phyloP scores from a whole-genome alignment of 2,888 invertebrate species.

The Ctena decussata region DNA sequence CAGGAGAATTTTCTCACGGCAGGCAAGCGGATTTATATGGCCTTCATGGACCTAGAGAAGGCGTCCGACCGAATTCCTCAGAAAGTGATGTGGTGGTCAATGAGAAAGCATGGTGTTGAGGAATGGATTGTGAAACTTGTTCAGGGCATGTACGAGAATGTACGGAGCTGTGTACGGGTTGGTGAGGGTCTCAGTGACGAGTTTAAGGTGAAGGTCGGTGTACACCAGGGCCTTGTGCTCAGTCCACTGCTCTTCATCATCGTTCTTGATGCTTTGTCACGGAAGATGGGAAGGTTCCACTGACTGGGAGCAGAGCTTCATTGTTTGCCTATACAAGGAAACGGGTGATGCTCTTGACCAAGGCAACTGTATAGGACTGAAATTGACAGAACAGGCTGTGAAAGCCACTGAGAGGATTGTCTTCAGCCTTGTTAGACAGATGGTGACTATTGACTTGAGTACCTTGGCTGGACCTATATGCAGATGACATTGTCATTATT shows the following conservation, averaged over 20 bases:
- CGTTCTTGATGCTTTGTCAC: background rate
- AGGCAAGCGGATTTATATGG: constrained; percentile 29
- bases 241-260: background rate
- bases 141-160: background rate
- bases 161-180: background rate
- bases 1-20: constrained; percentile 21
- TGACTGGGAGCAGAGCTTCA: no score
- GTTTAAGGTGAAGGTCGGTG: background rate
- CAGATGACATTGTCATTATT: no score
- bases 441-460: no score
- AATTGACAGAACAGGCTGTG: no score
- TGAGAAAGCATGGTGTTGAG: background rate
- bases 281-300: no score
- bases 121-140: background rate
- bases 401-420: no score
- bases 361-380: no score
- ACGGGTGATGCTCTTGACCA: no score
- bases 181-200: background rate
- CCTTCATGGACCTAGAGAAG: constrained; percentile 3
- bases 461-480: no score
- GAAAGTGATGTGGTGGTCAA: background rate
- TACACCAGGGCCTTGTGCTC: background rate
- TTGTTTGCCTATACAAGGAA: no score
- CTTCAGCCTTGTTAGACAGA: no score
- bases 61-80: background rate